A percentile compares a stretch with the other conserved stretches of the same genome.
Conservation (phyloP, 2,888 invertebrate genomes). For the Tromatobia lineatoria region DNA sequence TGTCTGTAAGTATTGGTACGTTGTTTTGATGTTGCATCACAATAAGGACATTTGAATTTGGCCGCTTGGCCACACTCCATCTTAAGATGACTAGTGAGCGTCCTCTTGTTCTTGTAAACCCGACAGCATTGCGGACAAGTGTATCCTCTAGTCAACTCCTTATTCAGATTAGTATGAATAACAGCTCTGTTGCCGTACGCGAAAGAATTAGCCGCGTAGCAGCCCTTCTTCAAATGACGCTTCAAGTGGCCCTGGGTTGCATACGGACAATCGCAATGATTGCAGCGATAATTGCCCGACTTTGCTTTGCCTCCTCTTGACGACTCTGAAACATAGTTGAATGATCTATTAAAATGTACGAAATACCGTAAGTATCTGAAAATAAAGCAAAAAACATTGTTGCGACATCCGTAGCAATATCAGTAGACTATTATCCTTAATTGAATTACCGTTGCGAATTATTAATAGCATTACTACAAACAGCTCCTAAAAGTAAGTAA, state of each 20-base stretch:
- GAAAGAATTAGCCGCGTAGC: slow-evolving; percentile 71
- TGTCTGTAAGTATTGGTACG: slow-evolving; percentile 78
- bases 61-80: slow-evolving; percentile 78
- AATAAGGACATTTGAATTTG: slow-evolving; percentile 79
- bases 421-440: background rate
- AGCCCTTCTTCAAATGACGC: slow-evolving; percentile 73
- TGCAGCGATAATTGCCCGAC: slow-evolving; percentile 66
- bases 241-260: slow-evolving; percentile 70
- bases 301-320: background rate
- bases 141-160: slow-evolving; percentile 53
- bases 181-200: slow-evolving; percentile 60
- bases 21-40: slow-evolving; percentile 76
- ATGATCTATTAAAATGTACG: slow-evolving; percentile 33
- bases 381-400: background rate
- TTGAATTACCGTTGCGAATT: background rate
- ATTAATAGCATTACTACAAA: background rate
- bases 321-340: slow-evolving; percentile 29
- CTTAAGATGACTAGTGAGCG: slow-evolving; percentile 75
- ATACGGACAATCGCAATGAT: slow-evolving; percentile 71
- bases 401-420: background rate
- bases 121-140: slow-evolving; percentile 73
- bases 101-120: slow-evolving; percentile 75
- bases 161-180: slow-evolving; percentile 6
- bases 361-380: background rate
- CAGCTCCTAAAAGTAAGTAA: background rate